Percentiles rank a stretch among this genome's conserved stretches.
These are phyloP conservation scores for Clarias fuscus DNA, from an alignment of 2,797 vertebrate genomes.

Conservation along the genomic window DNA sequence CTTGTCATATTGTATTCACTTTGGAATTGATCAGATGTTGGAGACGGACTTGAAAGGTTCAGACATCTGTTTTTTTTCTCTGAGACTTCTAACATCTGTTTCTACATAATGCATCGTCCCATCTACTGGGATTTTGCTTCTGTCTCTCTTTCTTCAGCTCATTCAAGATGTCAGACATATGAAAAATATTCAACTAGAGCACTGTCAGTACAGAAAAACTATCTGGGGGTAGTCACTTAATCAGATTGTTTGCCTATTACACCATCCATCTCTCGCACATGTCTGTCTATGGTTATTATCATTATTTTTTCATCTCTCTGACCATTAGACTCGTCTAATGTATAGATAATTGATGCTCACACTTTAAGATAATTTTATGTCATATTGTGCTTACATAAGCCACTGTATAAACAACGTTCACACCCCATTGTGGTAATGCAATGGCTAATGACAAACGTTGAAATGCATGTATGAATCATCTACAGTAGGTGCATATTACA, in stretches of 20 bases:
- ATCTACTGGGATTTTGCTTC: constrained; percentile 53
- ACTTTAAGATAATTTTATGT: constrained; percentile 27
- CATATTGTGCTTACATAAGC: constrained; percentile 33
- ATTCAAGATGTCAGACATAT: constrained; percentile 51
- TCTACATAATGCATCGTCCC: constrained; percentile 69
- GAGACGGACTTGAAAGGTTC: constrained; percentile 64
- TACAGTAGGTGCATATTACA: constrained; percentile 61
- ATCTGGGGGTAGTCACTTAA: constrained; percentile 29
- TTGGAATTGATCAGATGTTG: constrained; percentile 63
- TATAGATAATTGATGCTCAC: constrained; percentile 26
- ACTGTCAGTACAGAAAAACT: constrained; percentile 41
- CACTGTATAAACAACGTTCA: constrained; percentile 39
- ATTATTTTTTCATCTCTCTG: constrained; percentile 1
- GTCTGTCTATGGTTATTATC: background rate
- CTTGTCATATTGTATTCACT: constrained; percentile 59
- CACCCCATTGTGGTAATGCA: constrained; percentile 41
- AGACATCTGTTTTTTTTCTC: constrained; percentile 57
- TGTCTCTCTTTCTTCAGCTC: constrained; percentile 10
- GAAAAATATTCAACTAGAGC: constrained; percentile 49
- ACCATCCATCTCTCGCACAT: constrained; percentile 20
- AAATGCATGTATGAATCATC: constrained; percentile 62
- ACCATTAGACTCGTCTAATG: background rate
- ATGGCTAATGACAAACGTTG: constrained; percentile 56
- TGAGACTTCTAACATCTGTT: constrained; percentile 68
- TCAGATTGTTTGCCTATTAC: constrained; percentile 12